A percentile compares a stretch with the other conserved stretches of the same genome.
These are phyloP conservation scores for Okamejei kenojei DNA, from an alignment of 2,797 vertebrate genomes.

Conservation along the genomic window DNA sequence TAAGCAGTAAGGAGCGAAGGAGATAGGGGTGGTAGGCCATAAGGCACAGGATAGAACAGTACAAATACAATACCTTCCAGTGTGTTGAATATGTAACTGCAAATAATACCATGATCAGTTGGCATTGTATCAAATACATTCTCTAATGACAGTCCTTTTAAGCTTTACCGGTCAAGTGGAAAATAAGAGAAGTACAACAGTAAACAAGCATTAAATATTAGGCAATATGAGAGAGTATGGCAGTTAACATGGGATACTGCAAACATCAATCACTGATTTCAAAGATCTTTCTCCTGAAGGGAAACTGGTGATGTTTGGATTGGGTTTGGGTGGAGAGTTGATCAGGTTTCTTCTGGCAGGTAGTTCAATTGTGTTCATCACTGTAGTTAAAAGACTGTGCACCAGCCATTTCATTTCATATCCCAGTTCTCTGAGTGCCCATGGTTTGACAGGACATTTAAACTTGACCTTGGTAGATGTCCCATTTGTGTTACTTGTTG, in stretches of 20 bases:
- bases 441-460: not conserved
- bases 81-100: not conserved
- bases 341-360: not conserved
- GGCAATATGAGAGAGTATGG: not conserved
- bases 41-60: not conserved
- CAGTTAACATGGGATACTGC: too few relatives aligned
- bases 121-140: not conserved
- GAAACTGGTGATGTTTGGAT: not conserved
- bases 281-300: not conserved
- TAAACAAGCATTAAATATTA: not conserved
- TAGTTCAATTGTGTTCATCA: not conserved
- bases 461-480: not conserved
- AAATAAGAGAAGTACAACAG: not conserved
- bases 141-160: not conserved
- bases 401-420: not conserved
- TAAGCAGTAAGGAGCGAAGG: too few relatives aligned
- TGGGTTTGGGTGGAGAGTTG: not conserved
- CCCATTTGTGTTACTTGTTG: not conserved
- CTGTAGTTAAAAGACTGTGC: too few relatives aligned
- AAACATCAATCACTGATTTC: not conserved
- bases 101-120: constrained; percentile 3
- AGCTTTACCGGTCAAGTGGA: constrained; percentile 14
- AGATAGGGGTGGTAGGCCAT: not conserved
- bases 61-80: not conserved
- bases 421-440: not conserved